Percentiles rank a stretch among this genome's conserved stretches.
Conservation (phyloP, 2,797 vertebrate genomes). For the Thamnophis elegans region DNA sequence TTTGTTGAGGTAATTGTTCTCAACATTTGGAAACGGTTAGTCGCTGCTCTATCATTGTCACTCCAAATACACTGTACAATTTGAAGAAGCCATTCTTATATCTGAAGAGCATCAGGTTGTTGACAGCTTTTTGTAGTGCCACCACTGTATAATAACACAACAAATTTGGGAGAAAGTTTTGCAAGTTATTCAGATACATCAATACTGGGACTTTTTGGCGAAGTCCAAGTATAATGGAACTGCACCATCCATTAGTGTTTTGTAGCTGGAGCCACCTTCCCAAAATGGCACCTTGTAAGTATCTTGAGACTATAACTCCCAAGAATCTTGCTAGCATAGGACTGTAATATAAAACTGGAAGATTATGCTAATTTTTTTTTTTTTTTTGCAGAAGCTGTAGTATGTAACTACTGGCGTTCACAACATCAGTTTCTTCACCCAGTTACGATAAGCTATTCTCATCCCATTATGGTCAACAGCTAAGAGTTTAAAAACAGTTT, state of each 20-base stretch:
- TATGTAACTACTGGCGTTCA: background rate
- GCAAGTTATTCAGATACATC: background rate
- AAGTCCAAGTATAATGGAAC: background rate
- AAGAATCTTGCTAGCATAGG: background rate
- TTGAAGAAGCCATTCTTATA: background rate
- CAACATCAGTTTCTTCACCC: background rate
- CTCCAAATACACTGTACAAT: background rate
- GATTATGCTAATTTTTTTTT: background rate
- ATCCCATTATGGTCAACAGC: background rate
- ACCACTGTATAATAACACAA: background rate
- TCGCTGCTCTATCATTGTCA: background rate
- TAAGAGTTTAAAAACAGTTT: background rate
- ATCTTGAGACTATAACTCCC: background rate
- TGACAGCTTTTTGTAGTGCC: background rate
- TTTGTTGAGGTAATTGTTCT: background rate
- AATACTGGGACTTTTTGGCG: background rate
- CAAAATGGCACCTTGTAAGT: background rate
- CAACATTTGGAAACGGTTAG: background rate
- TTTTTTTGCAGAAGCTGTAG: background rate
- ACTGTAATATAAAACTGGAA: background rate
- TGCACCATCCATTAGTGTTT: background rate
- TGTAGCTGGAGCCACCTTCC: background rate
- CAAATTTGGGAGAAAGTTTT: background rate
- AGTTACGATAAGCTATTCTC: background rate
- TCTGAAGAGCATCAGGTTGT: background rate